Conservation (phyloP, 1,140 invertebrate species). For the Nasonia giraulti region DNA sequence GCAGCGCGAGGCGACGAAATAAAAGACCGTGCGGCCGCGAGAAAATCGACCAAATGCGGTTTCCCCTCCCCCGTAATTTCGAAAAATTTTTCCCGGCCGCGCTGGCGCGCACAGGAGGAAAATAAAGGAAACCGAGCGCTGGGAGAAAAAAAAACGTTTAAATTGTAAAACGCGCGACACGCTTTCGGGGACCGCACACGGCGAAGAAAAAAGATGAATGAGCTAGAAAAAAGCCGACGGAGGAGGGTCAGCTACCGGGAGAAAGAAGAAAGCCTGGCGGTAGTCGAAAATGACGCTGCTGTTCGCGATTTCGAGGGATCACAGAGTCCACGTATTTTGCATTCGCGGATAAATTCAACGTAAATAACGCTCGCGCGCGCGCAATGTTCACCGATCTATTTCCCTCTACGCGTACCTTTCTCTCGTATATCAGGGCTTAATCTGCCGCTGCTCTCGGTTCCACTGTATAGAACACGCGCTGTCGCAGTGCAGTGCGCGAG, state of each 20-base stretch:
- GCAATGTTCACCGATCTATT: neutral
- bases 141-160: conserved; percentile 6
- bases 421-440: neutral
- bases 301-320: conserved; percentile 27
- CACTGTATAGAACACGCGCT: neutral
- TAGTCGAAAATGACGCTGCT: neutral
- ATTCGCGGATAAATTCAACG: conserved; percentile 58
- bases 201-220: conserved; percentile 4
- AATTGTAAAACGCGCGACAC: conserved; percentile 28
- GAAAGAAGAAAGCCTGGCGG: neutral
- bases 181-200: neutral
- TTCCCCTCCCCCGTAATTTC: neutral
- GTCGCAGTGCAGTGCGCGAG: neutral
- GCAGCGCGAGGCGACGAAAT: neutral
- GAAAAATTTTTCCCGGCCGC: neutral
- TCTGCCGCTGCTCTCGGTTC: neutral
- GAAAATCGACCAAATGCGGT: conserved; percentile 32
- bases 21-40: neutral
- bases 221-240: neutral
- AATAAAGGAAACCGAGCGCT: conserved; percentile 5
- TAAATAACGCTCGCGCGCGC: conserved; percentile 58
- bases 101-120: neutral
- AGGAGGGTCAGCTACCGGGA: neutral
- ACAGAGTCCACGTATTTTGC: conserved; percentile 58
- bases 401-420: neutral